Conservation (phyloP, 1,140 invertebrate genomes). For the Drosophila paulistorum region DNA sequence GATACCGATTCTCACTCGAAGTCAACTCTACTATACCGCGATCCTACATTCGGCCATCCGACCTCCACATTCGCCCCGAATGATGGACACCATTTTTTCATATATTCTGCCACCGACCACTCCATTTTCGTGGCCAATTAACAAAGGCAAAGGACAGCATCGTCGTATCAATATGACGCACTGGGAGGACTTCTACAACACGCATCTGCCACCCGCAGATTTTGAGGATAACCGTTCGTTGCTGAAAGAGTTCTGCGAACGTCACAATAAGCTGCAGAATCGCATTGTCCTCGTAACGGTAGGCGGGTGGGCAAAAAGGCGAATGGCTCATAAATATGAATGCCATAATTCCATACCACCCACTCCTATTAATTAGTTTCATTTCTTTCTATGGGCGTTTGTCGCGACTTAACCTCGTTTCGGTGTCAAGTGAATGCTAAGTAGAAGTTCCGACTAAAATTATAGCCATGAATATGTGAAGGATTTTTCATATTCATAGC, state of each 20-base stretch:
- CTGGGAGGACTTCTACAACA: no score
- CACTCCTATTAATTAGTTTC: slow-evolving; percentile 29
- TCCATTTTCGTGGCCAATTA: no score
- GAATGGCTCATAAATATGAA: slow-evolving; percentile 1
- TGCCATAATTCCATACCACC: background rate
- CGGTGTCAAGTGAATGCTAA: background rate
- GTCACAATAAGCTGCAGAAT: slow-evolving; percentile 86
- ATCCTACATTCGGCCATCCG: no score
- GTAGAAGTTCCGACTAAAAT: background rate
- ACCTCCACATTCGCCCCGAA: no score
- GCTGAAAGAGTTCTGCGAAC: slow-evolving; percentile 88
- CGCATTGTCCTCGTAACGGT: slow-evolving; percentile 92
- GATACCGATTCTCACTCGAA: no score
- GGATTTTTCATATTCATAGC: no score
- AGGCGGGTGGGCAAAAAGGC: slow-evolving; percentile 68
- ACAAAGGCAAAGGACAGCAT: no score
- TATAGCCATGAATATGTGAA: no score
- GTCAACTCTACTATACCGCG: no score
- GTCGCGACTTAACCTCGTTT: background rate
- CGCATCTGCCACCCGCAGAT: slow-evolving; percentile 89
- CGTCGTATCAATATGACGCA: no score
- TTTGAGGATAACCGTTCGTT: slow-evolving; percentile 88
- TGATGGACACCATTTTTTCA: no score
- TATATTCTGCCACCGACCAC: no score
- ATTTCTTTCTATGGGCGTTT: background rate